phyloP scores from a whole-genome alignment of 92 coral and sea anemone species.

The Phenganax marumi region DNA sequence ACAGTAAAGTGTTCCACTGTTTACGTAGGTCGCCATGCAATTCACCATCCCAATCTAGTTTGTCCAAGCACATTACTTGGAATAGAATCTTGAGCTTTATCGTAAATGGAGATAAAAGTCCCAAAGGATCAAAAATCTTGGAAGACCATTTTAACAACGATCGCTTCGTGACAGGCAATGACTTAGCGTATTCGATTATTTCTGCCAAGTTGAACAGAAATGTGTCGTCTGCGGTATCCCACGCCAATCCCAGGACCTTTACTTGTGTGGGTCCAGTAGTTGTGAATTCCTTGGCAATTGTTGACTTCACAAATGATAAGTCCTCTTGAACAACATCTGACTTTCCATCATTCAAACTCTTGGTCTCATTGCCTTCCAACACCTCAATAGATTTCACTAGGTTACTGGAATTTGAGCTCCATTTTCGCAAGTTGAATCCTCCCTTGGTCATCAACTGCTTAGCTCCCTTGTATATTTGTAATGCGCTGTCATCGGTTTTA shows the following conservation, averaged over 20 bases:
- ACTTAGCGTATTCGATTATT: conserved; percentile 45
- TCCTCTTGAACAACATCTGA: conserved; percentile 33
- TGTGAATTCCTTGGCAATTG: conserved; percentile 36
- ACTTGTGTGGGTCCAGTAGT: conserved; percentile 35
- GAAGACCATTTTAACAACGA: conserved; percentile 65
- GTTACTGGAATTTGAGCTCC: conserved; percentile 39
- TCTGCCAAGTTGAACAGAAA: conserved; percentile 49
- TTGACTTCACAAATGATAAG: conserved; percentile 45
- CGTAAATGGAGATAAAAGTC: conserved; percentile 62
- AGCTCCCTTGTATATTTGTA: conserved; percentile 3
- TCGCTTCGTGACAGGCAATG: conserved; percentile 62
- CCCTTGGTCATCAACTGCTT: conserved; percentile 32
- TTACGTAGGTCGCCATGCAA: conserved; percentile 48
- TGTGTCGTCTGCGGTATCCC: conserved; percentile 50
- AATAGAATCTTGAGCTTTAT: conserved; percentile 65
- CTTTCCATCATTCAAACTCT: neutral
- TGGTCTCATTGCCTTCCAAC: neutral
- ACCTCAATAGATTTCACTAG: neutral
- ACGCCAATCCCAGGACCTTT: conserved; percentile 49
- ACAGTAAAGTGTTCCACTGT: conserved; percentile 49
- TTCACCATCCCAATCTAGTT: conserved; percentile 60
- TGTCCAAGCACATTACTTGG: conserved; percentile 63
- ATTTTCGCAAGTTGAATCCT: conserved; percentile 66
- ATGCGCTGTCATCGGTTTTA: neutral
- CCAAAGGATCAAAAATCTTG: conserved; percentile 71